Evolutionary conservation across 2,113 vertebrate genomes (phyloP).

Genomic region (Meles meles): DNA sequence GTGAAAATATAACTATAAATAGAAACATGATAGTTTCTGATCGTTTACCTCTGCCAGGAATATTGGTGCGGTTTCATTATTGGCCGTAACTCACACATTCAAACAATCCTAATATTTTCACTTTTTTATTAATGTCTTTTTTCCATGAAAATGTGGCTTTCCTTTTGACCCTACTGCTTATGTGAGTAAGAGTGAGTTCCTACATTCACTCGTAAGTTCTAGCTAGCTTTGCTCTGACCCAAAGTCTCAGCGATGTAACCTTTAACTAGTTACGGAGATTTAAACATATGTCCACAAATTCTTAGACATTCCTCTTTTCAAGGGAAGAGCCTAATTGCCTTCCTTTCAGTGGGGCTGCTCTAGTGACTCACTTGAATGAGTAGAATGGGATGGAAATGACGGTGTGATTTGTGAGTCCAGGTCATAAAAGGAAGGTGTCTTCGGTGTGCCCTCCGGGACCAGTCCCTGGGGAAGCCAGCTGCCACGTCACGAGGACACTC

Average conservation of each 20-base stretch:
- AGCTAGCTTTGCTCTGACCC: background rate
- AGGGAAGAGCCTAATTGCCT: background rate
- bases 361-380: background rate
- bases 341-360: background rate
- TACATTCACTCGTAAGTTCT: background rate
- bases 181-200: background rate
- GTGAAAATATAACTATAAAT: background rate
- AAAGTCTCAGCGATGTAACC: background rate
- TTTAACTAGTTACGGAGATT: background rate
- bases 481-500: accelerated
- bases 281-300: background rate
- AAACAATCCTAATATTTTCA: background rate
- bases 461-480: background rate
- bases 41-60: background rate
- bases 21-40: background rate
- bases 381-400: background rate
- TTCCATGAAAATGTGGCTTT: background rate
- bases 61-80: background rate
- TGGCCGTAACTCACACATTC: background rate
- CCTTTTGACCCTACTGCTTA: background rate
- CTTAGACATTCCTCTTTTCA: background rate
- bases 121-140: background rate
- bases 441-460: background rate
- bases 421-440: background rate
- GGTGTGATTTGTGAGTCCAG: background rate